These are phyloP conservation scores for Acanthopagrus latus DNA, from an alignment of 2,797 vertebrate genomes.

Conservation along the genomic window DNA sequence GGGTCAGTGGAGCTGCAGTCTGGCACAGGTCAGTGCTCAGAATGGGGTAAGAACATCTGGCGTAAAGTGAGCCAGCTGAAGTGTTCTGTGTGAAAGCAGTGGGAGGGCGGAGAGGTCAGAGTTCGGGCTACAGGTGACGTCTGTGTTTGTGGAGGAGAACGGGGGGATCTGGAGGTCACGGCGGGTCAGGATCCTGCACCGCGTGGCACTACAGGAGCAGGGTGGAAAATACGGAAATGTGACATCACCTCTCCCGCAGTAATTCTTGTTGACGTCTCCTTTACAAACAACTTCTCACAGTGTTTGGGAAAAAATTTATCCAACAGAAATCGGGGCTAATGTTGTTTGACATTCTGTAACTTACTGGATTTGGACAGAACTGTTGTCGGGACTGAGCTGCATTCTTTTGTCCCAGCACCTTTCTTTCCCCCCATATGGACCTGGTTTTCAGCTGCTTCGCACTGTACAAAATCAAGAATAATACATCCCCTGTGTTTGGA, in stretches of 20 bases:
- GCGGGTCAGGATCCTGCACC: conserved; percentile 49
- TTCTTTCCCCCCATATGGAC: conserved; percentile 40
- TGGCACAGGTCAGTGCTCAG: conserved; percentile 57
- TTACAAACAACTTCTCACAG: conserved; percentile 58
- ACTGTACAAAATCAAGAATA: conserved; percentile 43
- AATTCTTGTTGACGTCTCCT: conserved; percentile 52
- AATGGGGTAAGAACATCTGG: conserved; percentile 66
- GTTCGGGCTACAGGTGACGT: conserved; percentile 62
- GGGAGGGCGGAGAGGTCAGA: conserved; percentile 70
- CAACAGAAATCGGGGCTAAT: conserved; percentile 56
- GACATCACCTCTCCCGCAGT: conserved; percentile 41
- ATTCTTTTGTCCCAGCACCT: conserved; percentile 54
- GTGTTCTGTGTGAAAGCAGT: conserved; percentile 61
- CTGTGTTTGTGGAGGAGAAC: conserved; percentile 64
- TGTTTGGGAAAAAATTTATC: conserved; percentile 51
- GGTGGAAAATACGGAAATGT: conserved; percentile 35
- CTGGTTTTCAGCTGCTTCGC: conserved; percentile 42
- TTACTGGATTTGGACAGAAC: conserved; percentile 35
- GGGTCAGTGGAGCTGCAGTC: conserved; percentile 44
- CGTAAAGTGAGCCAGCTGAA: conserved; percentile 67
- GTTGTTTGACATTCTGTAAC: conserved; percentile 70
- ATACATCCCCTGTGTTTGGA: conserved; percentile 45
- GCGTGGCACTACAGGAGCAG: conserved; percentile 28
- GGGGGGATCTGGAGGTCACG: conserved; percentile 34
- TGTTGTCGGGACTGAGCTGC: conserved; percentile 34